Evolutionary conservation across 2,113 vertebrate species (phyloP).

Genomic region (Erinaceus europaeus): DNA sequence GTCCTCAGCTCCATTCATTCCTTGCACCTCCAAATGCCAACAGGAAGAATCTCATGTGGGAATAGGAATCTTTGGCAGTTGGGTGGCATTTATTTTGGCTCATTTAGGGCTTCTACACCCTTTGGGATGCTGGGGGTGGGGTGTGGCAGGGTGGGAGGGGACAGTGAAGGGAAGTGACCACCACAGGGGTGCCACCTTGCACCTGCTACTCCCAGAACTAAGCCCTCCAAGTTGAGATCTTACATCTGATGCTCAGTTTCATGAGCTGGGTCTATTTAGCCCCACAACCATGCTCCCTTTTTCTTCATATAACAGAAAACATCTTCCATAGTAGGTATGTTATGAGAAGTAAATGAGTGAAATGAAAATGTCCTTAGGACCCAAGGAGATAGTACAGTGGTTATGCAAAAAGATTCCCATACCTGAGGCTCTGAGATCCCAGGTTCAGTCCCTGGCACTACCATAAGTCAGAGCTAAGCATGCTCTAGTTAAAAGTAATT

Average conservation of each 20-base stretch:
- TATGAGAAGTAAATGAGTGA: neutral
- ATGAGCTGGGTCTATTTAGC: neutral
- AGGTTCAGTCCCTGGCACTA: too few relatives aligned
- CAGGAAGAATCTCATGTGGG: too few relatives aligned
- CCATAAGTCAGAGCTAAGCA: too few relatives aligned
- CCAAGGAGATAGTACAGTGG: too few relatives aligned
- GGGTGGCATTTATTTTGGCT: neutral
- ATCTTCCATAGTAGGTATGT: neutral
- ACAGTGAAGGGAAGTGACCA: neutral
- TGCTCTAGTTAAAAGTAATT: too few relatives aligned
- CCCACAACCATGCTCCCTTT: neutral
- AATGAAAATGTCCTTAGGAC: too few relatives aligned
- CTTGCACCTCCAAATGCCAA: too few relatives aligned
- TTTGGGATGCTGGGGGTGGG: neutral
- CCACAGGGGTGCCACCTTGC: neutral
- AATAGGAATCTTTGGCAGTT: too few relatives aligned
- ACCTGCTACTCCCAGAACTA: neutral
- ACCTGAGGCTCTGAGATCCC: too few relatives aligned
- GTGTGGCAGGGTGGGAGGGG: neutral
- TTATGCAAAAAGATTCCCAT: too few relatives aligned
- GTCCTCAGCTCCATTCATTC: too few relatives aligned
- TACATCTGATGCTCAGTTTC: neutral
- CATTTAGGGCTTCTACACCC: neutral
- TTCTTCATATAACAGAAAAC: neutral
- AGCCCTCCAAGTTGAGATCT: neutral